Base-by-base conservation (phyloP, 92 coral and sea anemone genomes). In the Actinernus sp. region DNA sequence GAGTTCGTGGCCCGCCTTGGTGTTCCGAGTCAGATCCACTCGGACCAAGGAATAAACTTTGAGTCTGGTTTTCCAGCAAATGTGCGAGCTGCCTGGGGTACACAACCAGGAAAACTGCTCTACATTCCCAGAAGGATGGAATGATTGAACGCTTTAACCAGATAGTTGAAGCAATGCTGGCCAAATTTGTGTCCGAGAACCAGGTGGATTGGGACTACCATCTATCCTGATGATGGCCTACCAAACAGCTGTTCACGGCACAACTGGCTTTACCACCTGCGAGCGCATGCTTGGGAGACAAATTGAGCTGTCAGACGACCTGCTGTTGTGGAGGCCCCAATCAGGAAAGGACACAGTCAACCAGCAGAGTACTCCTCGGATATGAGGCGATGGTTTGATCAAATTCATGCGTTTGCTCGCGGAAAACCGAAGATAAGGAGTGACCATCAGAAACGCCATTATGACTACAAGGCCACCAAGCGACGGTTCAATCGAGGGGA, bases 21-120 rank as follows among this genome's bases (percentile, higher is more conserved):
- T 9, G 44, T 37, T 2, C 70, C 85, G 14, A 32, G 32, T 1
- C 69, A 78, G 34, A 17, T 71, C 18, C 79, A 58, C 46, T 71
- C 79, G 9, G 68, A 72, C 16, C 79, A 72, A 46, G 69, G 79
- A 10, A 39, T 59, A 2, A 70, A 78, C 30, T 78, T 53, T 14
- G 85, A 58, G 51, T 16, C 49, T 18, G 64, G 45, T 77, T 50
- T 54, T 77, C 45, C 26, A 20, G 2, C 58, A 78, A 32, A 68
- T 69, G 78, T 59, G 51, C 55, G 27, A 3, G 56, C 21, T 68
- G n/a, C 63, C 70, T 26, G 79, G 67, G 1, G 53, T 79, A 61
- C 21, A 69, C 69, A 23, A 79, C 86, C 18, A 11, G 79, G 31
- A 79, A 66, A 11, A 68, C 85, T 13, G 54, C 85, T 10, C 30